Evolutionary conservation across 2,888 invertebrate species (phyloP).

Genomic region (Pachycephus smyrnensis): DNA sequence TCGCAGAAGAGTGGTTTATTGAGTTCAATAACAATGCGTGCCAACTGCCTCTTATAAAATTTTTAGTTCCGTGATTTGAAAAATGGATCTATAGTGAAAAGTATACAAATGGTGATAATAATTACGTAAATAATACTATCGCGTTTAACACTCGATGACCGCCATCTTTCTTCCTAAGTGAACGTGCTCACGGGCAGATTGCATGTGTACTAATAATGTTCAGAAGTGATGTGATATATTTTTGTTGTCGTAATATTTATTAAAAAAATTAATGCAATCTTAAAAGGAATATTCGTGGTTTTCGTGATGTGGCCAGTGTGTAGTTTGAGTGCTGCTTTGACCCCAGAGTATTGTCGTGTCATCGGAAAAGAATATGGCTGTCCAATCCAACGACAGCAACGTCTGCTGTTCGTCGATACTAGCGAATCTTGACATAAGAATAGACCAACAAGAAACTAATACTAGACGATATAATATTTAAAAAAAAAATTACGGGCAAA

Average conservation of each 20-base stretch:
- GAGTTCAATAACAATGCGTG: neutral
- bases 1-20: slow-evolving; percentile 1
- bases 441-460: neutral
- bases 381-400: neutral
- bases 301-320: neutral
- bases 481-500: neutral
- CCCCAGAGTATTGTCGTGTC: neutral
- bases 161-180: neutral
- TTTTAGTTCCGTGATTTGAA: neutral
- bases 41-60: neutral
- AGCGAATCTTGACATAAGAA: slow-evolving; percentile 2
- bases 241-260: neutral
- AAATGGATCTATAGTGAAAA: neutral
- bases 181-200: slow-evolving; percentile 16
- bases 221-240: neutral
- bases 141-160: neutral
- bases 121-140: neutral
- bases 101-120: neutral
- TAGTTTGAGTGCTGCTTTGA: neutral
- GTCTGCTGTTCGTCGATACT: neutral
- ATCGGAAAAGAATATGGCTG: neutral
- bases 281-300: neutral
- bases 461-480: neutral
- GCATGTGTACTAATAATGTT: neutral
- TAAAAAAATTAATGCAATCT: neutral